Base-by-base conservation (phyloP, 1,140 invertebrate genomes). In the Dreissena polymorpha region DNA sequence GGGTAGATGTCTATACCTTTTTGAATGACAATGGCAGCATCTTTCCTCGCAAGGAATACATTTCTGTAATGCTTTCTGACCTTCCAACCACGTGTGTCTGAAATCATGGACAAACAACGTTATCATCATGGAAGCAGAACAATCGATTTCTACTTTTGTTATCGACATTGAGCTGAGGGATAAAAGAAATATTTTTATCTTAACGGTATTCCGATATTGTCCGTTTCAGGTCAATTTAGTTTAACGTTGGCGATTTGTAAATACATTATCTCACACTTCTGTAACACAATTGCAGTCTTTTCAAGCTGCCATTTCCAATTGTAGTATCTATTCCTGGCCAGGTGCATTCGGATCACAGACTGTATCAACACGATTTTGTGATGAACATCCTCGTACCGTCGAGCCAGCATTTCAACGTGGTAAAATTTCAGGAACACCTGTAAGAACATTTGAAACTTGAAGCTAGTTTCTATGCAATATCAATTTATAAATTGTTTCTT, bases 351-450 rank as follows among this genome's bases (percentile, higher is more conserved):
- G 0, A 95, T 93, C 83, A 94, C 95, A 0, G 96, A 93, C 92
- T 97, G 96, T 0, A 96, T 95, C 80, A 95, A 91, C 0, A 96
- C 93, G 27, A 97, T 95, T 87, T 95, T 96, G 68, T 94, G 94
- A 25, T 95, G 94, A 90, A 95, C 94, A 81, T 96, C 95, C 90
- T 97, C 96, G 90, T 96, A 97, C 87, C 96, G 93, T 89, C 96
- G 95, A 0, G 96, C 95, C 0, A 97, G 92, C 83, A 96, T 95
- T 92, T 97, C 96, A 0, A 97, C 95, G 88, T 97, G 96, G 88
- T 97, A 97, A 90, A 97, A 97, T 88, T 97, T 97, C 0, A 97
- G 93, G 90, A 97, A 97, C 7, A 97, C 94, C 96, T 95, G 82
- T 27, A 75, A 74, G 49, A 65, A 39, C 39, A 8, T 39, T 39